phyloP scores from a whole-genome alignment of 2,797 vertebrate genomes.

The Clarias laeviceps region DNA sequence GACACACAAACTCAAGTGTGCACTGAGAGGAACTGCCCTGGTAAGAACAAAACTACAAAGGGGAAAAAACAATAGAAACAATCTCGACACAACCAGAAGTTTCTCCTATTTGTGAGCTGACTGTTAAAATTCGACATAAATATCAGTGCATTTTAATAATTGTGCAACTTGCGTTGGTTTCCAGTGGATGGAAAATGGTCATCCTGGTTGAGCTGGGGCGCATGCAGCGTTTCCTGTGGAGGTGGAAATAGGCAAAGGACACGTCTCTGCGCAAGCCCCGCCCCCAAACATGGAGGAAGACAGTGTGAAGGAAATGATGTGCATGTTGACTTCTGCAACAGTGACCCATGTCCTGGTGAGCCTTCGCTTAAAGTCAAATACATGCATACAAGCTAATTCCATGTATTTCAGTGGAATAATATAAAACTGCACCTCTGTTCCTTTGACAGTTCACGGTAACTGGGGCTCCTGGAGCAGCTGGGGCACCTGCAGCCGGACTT shows the following conservation, averaged over 20 bases:
- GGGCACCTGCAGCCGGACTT: constrained; percentile 90
- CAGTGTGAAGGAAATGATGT: constrained; percentile 87
- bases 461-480: constrained; percentile 93
- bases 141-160: neutral
- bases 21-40: constrained; percentile 84
- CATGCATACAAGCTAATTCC: neutral
- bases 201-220: constrained; percentile 86
- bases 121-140: neutral
- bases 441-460: constrained; percentile 82
- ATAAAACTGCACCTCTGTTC: neutral
- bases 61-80: neutral
- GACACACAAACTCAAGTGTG: constrained; percentile 90
- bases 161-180: neutral
- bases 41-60: constrained; percentile 66
- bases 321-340: constrained; percentile 93
- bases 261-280: constrained; percentile 85
- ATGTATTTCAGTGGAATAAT: neutral
- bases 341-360: constrained; percentile 91
- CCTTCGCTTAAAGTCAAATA: constrained; percentile 20
- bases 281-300: constrained; percentile 83
- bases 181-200: constrained; percentile 97
- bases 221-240: constrained; percentile 90
- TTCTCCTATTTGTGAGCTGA: neutral
- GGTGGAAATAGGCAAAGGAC: constrained; percentile 88
- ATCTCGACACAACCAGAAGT: neutral